Percentiles rank a stretch among this genome's conserved stretches.
Evolutionary conservation across 2,797 vertebrate genomes (phyloP).

Genomic region (Graptemys geographica): DNA sequence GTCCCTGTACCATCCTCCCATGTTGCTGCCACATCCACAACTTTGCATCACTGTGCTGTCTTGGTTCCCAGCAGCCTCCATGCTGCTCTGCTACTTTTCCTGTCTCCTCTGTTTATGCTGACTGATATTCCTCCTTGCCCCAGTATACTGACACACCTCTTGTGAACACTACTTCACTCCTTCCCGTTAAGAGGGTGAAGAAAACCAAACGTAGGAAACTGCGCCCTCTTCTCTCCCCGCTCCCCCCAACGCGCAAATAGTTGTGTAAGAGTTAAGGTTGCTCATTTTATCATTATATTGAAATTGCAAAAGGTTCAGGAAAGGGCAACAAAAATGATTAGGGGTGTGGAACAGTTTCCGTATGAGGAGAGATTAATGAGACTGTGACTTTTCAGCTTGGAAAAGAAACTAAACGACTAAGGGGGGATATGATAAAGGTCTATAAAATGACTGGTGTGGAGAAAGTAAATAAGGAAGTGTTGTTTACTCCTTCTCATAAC

Average conservation of each 20-base stretch:
- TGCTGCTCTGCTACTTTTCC: neutral
- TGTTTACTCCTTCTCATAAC: too few relatives aligned
- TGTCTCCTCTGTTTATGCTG: neutral
- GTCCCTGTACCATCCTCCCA: neutral
- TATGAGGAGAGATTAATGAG: too few relatives aligned
- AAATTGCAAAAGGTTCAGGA: too few relatives aligned
- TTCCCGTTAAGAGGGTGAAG: neutral
- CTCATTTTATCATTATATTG: neutral
- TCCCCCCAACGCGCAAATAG: neutral
- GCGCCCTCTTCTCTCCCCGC: too few relatives aligned
- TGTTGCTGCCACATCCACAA: neutral
- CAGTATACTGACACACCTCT: neutral
- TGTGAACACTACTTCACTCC: neutral
- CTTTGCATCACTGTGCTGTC: neutral
- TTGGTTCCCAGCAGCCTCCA: neutral
- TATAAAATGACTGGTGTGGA: too few relatives aligned
- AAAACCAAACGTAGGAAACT: neutral
- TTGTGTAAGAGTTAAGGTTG: neutral
- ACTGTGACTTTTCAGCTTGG: too few relatives aligned
- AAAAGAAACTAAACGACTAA: too few relatives aligned
- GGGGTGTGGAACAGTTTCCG: too few relatives aligned
- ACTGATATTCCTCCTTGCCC: neutral
- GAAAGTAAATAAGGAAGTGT: too few relatives aligned
- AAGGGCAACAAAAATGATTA: too few relatives aligned
- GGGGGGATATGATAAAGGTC: too few relatives aligned